phyloP scores from a whole-genome alignment of 2,888 invertebrate genomes.

The Rhynchonema sp. region DNA sequence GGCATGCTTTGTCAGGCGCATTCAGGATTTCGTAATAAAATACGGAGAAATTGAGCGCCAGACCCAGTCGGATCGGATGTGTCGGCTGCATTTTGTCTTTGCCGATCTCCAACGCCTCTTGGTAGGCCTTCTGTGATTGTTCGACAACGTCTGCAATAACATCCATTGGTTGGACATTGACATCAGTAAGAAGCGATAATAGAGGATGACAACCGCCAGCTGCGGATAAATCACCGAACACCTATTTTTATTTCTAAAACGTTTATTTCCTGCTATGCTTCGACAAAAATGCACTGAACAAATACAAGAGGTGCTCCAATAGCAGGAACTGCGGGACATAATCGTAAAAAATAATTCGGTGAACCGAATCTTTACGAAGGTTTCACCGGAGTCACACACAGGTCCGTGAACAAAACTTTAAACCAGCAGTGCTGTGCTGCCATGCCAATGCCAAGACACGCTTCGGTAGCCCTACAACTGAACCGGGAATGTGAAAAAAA shows the following conservation, averaged over 20 bases:
- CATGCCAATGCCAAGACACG: no score
- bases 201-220: not conserved
- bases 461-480: no score
- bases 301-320: no score
- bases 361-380: no score
- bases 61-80: slow-evolving; percentile 88
- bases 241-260: no score
- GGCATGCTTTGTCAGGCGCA: slow-evolving; percentile 90
- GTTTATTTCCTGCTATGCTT: not conserved
- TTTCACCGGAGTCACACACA: no score
- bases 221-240: not conserved
- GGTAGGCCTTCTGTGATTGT: slow-evolving; percentile 88
- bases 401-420: no score
- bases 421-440: no score
- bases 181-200: not conserved
- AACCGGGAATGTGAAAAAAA: no score
- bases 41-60: slow-evolving; percentile 96
- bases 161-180: not conserved
- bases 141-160: slow-evolving; percentile 51
- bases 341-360: no score
- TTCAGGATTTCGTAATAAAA: slow-evolving; percentile 99
- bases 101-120: slow-evolving; percentile 89
- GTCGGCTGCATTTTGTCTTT: slow-evolving; percentile 93
- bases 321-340: no score
- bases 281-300: no score